phyloP scores from a whole-genome alignment of 2,888 invertebrate genomes.

The Lepetodrilus schrolli region DNA sequence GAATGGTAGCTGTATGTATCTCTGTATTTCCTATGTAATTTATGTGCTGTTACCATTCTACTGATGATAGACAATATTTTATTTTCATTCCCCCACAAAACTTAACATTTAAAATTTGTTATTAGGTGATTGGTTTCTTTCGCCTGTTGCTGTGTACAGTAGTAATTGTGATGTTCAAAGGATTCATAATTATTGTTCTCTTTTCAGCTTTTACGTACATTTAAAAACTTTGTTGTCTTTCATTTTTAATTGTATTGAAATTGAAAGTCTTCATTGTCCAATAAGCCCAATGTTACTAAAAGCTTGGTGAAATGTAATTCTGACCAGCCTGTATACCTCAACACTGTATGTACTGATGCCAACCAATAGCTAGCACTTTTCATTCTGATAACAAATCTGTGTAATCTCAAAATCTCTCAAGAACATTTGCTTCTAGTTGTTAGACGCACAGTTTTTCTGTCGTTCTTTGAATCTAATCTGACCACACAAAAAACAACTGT shows the following conservation, averaged over 20 bases:
- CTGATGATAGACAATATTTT: too few relatives aligned
- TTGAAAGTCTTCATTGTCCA: neutral
- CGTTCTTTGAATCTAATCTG: too few relatives aligned
- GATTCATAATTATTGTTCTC: neutral
- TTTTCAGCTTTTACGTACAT: neutral
- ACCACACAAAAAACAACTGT: too few relatives aligned
- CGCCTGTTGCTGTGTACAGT: too few relatives aligned
- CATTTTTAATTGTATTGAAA: neutral
- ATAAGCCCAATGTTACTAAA: neutral
- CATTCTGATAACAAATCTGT: neutral
- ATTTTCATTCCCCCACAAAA: too few relatives aligned
- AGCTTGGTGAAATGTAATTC: neutral
- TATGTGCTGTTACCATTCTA: too few relatives aligned
- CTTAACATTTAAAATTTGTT: too few relatives aligned
- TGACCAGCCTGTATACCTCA: neutral
- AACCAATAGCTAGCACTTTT: neutral
- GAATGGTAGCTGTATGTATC: too few relatives aligned
- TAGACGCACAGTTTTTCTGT: neutral
- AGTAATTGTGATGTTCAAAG: too few relatives aligned
- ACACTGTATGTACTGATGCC: neutral
- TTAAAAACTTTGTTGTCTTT: neutral
- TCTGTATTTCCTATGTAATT: too few relatives aligned
- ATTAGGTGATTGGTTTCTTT: too few relatives aligned
- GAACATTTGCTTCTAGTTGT: neutral
- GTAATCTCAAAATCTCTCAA: constrained; percentile 4